These are phyloP conservation scores for Sebastes steindachneri DNA, from an alignment of 2,797 vertebrate genomes.

Conservation along the genomic window DNA sequence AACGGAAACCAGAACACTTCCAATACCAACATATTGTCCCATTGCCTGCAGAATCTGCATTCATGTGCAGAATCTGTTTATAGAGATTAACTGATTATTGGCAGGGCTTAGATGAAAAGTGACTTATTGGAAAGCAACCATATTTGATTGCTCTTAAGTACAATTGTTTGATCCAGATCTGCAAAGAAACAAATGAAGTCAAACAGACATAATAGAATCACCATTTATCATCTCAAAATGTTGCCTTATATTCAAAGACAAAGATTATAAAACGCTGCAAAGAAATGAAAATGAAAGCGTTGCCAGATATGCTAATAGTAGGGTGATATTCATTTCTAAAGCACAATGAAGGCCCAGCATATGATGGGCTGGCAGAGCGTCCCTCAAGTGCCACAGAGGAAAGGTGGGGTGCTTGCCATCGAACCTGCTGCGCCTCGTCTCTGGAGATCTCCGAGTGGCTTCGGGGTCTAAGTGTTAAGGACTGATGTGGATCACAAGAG, in stretches of 20 bases:
- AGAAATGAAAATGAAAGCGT: neutral
- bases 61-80: too few relatives aligned
- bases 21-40: too few relatives aligned
- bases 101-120: neutral
- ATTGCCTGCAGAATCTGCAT: too few relatives aligned
- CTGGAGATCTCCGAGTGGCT: slow-evolving; percentile 36
- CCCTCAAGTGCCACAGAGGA: slow-evolving; percentile 19
- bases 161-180: neutral
- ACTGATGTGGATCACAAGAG: slow-evolving; percentile 35
- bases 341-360: neutral
- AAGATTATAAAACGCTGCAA: neutral
- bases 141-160: neutral
- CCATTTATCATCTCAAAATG: neutral
- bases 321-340: neutral
- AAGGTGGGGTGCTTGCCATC: slow-evolving; percentile 16
- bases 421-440: slow-evolving; percentile 5
- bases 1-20: too few relatives aligned
- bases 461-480: slow-evolving; percentile 45
- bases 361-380: neutral
- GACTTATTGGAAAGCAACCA: neutral
- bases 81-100: neutral
- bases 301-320: neutral
- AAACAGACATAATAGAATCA: neutral
- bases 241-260: neutral
- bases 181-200: neutral